phyloP scores from a whole-genome alignment of 2,888 invertebrate species.

The Phania funesta region DNA sequence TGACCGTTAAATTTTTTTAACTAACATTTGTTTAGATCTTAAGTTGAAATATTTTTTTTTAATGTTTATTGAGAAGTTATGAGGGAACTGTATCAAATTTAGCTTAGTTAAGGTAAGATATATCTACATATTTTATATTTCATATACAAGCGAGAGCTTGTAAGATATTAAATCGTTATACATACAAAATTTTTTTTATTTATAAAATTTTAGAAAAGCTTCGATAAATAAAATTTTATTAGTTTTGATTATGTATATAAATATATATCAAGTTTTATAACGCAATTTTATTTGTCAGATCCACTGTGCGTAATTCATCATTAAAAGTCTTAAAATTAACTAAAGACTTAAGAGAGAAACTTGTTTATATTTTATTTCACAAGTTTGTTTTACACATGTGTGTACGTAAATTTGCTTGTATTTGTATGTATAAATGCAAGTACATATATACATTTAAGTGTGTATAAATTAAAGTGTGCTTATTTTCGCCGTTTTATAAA shows the following conservation, averaged over 20 bases:
- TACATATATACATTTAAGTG: neutral
- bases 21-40: too few species aligned
- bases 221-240: too few species aligned
- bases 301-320: neutral
- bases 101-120: too few species aligned
- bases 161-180: too few species aligned
- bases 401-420: neutral
- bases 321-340: slow-evolving; percentile 2
- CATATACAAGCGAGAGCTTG: too few species aligned
- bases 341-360: slow-evolving; percentile 72
- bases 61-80: too few species aligned
- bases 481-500: slow-evolving; percentile 33
- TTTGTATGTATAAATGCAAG: neutral
- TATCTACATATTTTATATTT: too few species aligned
- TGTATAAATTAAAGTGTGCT: slow-evolving; percentile 14
- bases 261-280: neutral
- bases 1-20: too few species aligned
- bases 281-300: neutral
- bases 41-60: too few species aligned
- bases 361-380: slow-evolving; percentile 30
- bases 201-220: too few species aligned
- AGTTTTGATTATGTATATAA: neutral
- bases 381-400: neutral
- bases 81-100: too few species aligned
- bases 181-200: too few species aligned